These are phyloP conservation scores for Apodemus sylvaticus DNA, from an alignment of 2,113 vertebrate genomes.

Conservation along the genomic window DNA sequence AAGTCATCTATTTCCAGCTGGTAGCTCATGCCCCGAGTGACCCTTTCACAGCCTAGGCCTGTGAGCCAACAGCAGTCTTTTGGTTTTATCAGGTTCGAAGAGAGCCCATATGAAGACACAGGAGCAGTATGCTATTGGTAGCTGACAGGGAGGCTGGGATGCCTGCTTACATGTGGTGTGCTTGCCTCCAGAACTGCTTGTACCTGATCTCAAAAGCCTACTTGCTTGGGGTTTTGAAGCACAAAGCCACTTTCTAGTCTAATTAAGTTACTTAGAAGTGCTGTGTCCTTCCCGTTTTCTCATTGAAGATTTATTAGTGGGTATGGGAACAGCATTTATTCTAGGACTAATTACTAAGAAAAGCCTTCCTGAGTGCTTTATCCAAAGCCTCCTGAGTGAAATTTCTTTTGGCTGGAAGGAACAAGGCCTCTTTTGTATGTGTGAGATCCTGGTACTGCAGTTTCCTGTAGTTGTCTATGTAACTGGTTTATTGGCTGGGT, in stretches of 20 bases:
- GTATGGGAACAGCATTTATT: neutral
- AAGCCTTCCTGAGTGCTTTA: neutral
- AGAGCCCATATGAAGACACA: neutral
- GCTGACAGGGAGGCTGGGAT: neutral
- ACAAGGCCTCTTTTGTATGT: neutral
- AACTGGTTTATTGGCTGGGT: neutral
- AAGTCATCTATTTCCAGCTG: neutral
- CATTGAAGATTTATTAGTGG: neutral
- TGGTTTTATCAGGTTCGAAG: neutral
- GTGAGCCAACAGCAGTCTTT: neutral
- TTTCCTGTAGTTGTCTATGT: neutral
- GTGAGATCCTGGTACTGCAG: neutral
- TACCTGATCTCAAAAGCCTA: neutral
- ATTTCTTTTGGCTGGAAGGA: neutral
- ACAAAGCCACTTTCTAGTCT: neutral
- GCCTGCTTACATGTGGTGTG: neutral
- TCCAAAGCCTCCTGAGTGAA: neutral
- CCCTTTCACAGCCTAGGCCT: neutral
- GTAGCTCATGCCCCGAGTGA: neutral
- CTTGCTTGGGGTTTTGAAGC: neutral
- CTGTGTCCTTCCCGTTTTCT: neutral
- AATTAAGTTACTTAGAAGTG: constrained; percentile 18
- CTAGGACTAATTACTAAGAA: neutral
- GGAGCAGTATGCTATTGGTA: neutral
- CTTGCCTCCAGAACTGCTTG: neutral